Conservation (phyloP, 2,797 vertebrate species). For the Schizothorax lantsangensis region DNA sequence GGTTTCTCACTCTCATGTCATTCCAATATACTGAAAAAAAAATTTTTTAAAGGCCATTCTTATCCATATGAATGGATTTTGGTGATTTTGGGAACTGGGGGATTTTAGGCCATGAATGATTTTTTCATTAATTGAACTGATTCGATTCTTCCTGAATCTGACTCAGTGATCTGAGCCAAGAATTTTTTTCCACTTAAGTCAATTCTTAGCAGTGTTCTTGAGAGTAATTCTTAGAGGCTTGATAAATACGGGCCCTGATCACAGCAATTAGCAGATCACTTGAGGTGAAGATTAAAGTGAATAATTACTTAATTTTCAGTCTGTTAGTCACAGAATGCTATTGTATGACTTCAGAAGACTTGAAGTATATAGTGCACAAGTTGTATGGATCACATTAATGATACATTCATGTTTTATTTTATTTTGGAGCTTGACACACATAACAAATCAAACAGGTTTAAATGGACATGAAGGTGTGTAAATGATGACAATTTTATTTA, state of each 20-base stretch:
- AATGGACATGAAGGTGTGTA: background rate
- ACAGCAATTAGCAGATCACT: background rate
- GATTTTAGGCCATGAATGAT: background rate
- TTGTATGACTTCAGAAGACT: background rate
- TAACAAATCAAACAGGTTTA: background rate
- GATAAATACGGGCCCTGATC: no score
- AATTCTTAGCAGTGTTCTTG: no score
- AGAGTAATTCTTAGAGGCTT: no score
- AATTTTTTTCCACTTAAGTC: no score
- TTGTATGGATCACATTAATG: background rate
- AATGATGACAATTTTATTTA: background rate
- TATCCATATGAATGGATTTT: background rate
- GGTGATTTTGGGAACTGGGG: background rate
- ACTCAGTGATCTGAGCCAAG: no score
- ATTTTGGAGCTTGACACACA: background rate
- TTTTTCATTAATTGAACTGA: background rate
- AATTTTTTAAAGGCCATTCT: background rate
- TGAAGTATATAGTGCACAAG: background rate
- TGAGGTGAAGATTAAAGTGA: background rate
- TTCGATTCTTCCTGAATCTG: background rate
- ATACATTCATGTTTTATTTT: background rate
- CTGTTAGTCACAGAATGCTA: conserved; percentile 2
- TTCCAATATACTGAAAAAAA: background rate
- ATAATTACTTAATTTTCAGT: background rate
- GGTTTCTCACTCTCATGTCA: background rate